Conservation (phyloP, 2,797 vertebrate species). For the Lepus oiostolus region DNA sequence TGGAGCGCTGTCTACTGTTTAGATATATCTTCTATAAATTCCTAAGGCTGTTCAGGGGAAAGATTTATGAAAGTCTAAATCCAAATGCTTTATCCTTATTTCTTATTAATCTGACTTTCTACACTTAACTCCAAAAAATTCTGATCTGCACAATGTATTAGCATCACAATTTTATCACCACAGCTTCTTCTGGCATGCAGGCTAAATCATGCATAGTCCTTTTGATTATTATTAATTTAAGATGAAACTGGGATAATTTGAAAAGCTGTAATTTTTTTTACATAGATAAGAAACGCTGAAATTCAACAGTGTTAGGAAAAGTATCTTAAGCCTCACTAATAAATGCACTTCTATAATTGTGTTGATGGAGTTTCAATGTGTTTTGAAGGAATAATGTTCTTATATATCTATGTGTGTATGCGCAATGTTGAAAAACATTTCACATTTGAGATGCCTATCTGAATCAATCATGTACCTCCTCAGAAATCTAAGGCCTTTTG, state of each 20-base stretch:
- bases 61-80: conserved; percentile 58
- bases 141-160: conserved; percentile 25
- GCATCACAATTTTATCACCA: conserved; percentile 27
- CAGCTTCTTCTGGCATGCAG: neutral
- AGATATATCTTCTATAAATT: conserved; percentile 42
- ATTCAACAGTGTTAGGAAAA: conserved; percentile 37
- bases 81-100: conserved; percentile 54
- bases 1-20: conserved; percentile 28
- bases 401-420: neutral
- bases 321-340: conserved; percentile 44
- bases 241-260: conserved; percentile 38
- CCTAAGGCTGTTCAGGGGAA: conserved; percentile 42
- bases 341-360: conserved; percentile 47
- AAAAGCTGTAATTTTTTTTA: conserved; percentile 43
- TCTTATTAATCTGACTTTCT: conserved; percentile 65
- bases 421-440: neutral
- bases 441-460: neutral
- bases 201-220: conserved; percentile 43
- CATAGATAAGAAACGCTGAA: conserved; percentile 33
- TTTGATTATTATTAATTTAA: conserved; percentile 51
- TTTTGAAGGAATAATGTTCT: conserved; percentile 52
- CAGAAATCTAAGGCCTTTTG: neutral
- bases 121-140: neutral
- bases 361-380: conserved; percentile 56
- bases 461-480: neutral